Evolutionary conservation across 2,888 invertebrate genomes (phyloP).

Genomic region (Mamestra brassicae): DNA sequence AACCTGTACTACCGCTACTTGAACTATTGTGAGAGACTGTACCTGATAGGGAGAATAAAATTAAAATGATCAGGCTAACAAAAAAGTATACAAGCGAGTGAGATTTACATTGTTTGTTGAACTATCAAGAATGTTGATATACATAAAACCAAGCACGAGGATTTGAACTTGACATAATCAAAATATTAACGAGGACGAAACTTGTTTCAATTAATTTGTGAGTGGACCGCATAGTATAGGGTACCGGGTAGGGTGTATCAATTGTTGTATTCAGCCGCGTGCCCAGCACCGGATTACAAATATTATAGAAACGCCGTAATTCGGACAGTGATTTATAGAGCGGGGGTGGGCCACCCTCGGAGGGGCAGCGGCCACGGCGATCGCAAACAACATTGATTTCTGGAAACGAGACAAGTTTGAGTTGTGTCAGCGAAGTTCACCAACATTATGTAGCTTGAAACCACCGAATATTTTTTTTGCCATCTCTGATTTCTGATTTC

Average conservation of each 20-base stretch:
- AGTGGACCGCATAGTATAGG: conserved; percentile 65
- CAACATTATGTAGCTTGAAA: conserved; percentile 56
- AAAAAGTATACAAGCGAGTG: conserved; percentile 7
- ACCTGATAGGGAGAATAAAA: conserved; percentile 45
- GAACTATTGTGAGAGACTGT: conserved; percentile 63
- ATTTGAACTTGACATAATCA: conserved; percentile 67
- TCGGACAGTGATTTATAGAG: conserved; percentile 91
- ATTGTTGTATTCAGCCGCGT: conserved; percentile 81
- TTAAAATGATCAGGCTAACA: conserved; percentile 42
- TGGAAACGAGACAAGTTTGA: conserved; percentile 83
- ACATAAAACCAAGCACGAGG: conserved; percentile 1
- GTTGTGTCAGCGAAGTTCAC: conserved; percentile 70
- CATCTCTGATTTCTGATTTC: conserved; percentile 60
- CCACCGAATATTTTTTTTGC: conserved; percentile 49
- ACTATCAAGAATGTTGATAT: conserved; percentile 3
- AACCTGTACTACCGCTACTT: conserved; percentile 69
- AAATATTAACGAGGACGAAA: conserved; percentile 76
- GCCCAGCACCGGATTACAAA: conserved; percentile 83
- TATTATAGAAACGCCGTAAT: conserved; percentile 89
- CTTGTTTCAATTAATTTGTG: conserved; percentile 82
- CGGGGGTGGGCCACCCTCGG: conserved; percentile 88
- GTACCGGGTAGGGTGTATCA: conserved; percentile 75
- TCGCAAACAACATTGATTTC: conserved; percentile 89
- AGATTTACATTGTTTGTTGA: conserved; percentile 5
- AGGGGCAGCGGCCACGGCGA: conserved; percentile 81